Evolutionary conservation across 2,113 vertebrate species (phyloP).

Genomic region (Leptosomus discolor): DNA sequence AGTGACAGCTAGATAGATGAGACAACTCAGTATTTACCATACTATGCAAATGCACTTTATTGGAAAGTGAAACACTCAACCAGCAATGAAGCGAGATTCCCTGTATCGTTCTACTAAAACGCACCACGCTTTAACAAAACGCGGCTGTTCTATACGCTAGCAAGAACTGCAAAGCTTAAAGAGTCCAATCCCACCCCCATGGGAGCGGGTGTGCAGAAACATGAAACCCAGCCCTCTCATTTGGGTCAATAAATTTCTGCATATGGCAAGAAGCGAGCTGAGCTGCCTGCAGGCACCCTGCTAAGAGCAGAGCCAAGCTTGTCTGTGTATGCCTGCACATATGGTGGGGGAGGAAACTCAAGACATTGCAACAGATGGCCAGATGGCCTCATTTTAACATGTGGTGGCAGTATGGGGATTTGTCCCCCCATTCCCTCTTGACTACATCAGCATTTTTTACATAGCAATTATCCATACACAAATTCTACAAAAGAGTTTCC

Average conservation of each 20-base stretch:
- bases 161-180: background rate
- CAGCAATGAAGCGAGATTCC: background rate
- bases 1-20: background rate
- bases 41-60: background rate
- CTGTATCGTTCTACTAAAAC: background rate
- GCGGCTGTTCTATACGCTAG: background rate
- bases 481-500: background rate
- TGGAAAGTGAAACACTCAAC: background rate
- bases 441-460: background rate
- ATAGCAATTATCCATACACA: background rate
- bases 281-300: background rate
- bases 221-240: background rate
- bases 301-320: background rate
- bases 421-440: background rate
- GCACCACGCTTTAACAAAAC: background rate
- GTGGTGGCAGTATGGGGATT: background rate
- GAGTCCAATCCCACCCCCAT: background rate
- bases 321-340: background rate
- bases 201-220: background rate
- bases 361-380: background rate
- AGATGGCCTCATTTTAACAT: background rate
- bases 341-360: background rate
- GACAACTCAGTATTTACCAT: background rate
- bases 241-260: background rate
- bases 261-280: background rate